Evolutionary conservation across 2,797 vertebrate species (phyloP).

Genomic region (Characodon lateralis): DNA sequence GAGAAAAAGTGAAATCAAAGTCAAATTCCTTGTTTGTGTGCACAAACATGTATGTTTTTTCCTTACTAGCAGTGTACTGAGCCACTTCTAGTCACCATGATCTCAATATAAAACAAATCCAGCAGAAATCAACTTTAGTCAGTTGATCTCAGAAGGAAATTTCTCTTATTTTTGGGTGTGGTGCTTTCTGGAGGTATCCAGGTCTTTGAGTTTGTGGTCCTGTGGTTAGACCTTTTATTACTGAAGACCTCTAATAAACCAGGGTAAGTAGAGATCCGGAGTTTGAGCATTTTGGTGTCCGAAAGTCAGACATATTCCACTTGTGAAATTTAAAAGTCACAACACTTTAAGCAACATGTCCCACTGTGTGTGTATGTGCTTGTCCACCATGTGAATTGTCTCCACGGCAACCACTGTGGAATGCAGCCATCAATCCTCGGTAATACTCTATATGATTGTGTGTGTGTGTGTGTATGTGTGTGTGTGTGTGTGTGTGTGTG

Average conservation of each 20-base stretch:
- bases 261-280: slow-evolving; percentile 19
- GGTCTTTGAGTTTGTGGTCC: slow-evolving; percentile 51
- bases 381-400: slow-evolving; percentile 57
- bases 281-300: slow-evolving; percentile 16
- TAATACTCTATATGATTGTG: slow-evolving; percentile 36
- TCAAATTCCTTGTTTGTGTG: background rate
- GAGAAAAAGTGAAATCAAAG: background rate
- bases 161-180: slow-evolving; percentile 37
- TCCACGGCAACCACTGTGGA: slow-evolving; percentile 69
- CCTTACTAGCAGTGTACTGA: background rate
- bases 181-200: slow-evolving; percentile 9
- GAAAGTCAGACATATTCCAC: slow-evolving; percentile 53
- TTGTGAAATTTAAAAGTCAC: slow-evolving; percentile 54
- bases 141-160: slow-evolving; percentile 36
- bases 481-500: slow-evolving; percentile 30
- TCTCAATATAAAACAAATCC: background rate
- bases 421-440: slow-evolving; percentile 63
- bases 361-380: slow-evolving; percentile 12
- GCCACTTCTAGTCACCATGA: background rate
- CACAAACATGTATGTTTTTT: background rate
- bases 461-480: too few relatives aligned
- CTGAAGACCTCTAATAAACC: slow-evolving; percentile 46
- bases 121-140: slow-evolving; percentile 34
- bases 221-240: slow-evolving; percentile 31
- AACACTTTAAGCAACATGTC: slow-evolving; percentile 18